Base-by-base conservation (phyloP, 1,140 invertebrate genomes). In the Calliopsis andreniformis region DNA sequence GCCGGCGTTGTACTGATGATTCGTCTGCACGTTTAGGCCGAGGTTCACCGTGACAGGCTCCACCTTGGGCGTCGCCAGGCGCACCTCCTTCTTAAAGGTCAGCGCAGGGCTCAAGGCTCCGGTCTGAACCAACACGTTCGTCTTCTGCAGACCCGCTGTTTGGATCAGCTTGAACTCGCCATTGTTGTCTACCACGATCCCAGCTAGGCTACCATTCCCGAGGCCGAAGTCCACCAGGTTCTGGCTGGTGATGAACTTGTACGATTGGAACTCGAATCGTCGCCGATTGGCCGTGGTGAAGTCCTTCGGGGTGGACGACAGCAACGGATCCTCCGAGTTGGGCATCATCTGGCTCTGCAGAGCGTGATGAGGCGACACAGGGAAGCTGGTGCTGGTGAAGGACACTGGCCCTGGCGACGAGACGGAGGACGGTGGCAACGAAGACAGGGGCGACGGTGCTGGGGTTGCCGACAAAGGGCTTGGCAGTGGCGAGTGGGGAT, bases 291-390 rank as follows among this genome's bases (percentile, higher is more conserved):
- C 92, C 0, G 94, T 93, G 2, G 94, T 93, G 87, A 96, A 97
- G 80, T 97, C 96, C 70, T 96, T 95, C 0, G 96, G 96, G 78
- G 95, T 96, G 20, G 96, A 97, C 0, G 96, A 97, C 20, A 97
- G 86, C 1, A 97, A 86, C 0, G 96, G 96, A 88, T 97, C 96
- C 80, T 97, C 96, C 0, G 96, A 97, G 87, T 97, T 97, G 8
- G 96, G 94, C 95, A 97, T 96, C 95, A 96, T 96, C 86, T 95
- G 95, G 45, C 93, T 95, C 84, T 95, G 95, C 3, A 95, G 87
- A 0, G 92, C 91, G 66, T 93, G 92, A 84, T 94, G 93, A 0
- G 93, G 92, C 3, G 93, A 93, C 23, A 93, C 91, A 1, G 92
- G 91, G 75, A 92, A 93, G 6, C 85, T 91, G 0, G 93, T 75